Evolutionary conservation across 2,113 vertebrate genomes (phyloP), one percentile per base, ranked within the genome.

Genomic region (Oryzias javanicus): DNA sequence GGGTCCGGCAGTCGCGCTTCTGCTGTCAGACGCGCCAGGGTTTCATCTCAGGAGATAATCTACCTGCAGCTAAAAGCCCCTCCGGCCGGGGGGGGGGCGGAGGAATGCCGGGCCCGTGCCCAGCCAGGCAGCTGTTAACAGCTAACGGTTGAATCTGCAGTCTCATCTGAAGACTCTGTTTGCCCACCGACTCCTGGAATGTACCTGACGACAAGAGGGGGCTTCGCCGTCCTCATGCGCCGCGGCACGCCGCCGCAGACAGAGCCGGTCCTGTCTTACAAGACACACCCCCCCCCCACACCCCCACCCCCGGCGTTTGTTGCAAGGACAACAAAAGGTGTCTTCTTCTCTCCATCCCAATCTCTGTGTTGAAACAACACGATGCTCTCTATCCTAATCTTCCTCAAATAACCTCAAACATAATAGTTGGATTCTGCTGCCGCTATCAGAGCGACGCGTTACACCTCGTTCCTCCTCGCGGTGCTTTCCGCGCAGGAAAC

Each of bases 121-220:
- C 90, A 85, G 95, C 94, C 95, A 97, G 94, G 91, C 90, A 94
- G 89, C 94, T 95, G 93, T 93, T 94, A 93, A 90, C 92, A 92
- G 89, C 92, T 93, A 93, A 95, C 94, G 90, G 92, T 92, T 94
- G 93, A 92, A 92, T 94, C 94, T 92, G 91, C 92, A 90, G 89
- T 93, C 91, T 93, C 93, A 92, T 91, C 90, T 93, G 90, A 83
- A 90, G 86, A 92, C 91, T 95, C 95, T 81, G 80, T 81, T 86
- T 94, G 92, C 92, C 91, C 84, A 67, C 89, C 91, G 94, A 95
- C 93, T 94, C 90, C 87, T 92, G 95, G 95, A 98, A 97, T 97
- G 95, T 93, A 90, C 89, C 90, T 91, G 94, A 95, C 97, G 95
- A 98, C 94, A 96, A 94, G 92, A 94, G 88, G 87, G 73, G 76